These are phyloP conservation scores for Smithornis capensis DNA, from an alignment of 2,113 vertebrate species.

Conservation along the genomic window DNA sequence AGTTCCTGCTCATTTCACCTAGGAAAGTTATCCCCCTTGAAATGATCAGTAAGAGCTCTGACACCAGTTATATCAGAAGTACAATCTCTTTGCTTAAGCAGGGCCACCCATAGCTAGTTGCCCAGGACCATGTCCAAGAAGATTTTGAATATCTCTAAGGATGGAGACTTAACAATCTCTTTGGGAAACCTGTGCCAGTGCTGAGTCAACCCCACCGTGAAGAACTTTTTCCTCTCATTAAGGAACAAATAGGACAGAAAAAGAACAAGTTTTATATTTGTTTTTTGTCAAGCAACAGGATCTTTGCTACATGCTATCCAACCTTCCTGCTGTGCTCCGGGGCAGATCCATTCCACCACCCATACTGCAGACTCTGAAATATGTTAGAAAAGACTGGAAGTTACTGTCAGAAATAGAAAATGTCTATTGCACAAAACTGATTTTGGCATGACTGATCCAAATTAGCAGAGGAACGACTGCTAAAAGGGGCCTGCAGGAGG, in stretches of 20 bases:
- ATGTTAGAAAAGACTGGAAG: background rate
- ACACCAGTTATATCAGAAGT: background rate
- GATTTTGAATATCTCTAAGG: background rate
- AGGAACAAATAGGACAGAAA: background rate
- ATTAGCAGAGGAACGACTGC: background rate
- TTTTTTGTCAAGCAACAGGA: background rate
- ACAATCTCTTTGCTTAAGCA: background rate
- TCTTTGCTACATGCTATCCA: background rate
- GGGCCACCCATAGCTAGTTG: background rate
- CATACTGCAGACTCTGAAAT: background rate
- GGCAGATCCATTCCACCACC: background rate
- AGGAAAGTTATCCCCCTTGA: background rate
- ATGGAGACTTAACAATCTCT: background rate
- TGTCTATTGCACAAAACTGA: background rate
- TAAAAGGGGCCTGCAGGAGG: background rate
- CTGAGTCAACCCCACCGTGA: background rate
- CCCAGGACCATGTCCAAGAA: background rate
- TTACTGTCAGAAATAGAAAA: background rate
- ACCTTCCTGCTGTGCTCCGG: background rate
- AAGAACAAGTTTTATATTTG: background rate
- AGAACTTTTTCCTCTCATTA: background rate
- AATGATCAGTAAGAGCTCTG: background rate
- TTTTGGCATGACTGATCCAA: background rate
- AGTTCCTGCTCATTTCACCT: background rate
- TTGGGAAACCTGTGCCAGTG: accelerated